Evolutionary conservation across 2,113 vertebrate genomes (phyloP).

Genomic region (human): GRCh38 chr5:6206501-6207000

Average conservation of each 20-base stretch:
- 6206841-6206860: not conserved
- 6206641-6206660: not conserved
- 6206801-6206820: not conserved
- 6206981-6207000: not conserved
- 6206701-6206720: not conserved
- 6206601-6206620: fast-evolving
- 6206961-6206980: not conserved
- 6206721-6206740: not conserved
- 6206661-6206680: too few relatives aligned
- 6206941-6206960: not conserved
- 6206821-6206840: not conserved
- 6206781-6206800: not conserved
- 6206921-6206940: not conserved
- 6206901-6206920: not conserved
- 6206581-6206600: not conserved
- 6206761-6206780: fast-evolving
- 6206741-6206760: fast-evolving
- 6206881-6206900: not conserved
- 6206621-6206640: too few relatives aligned
- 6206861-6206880: not conserved
- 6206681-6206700: not conserved
- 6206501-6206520: not conserved
- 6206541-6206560: not conserved
- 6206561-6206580: not conserved
- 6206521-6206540: not conserved